Evolutionary conservation across 2,113 vertebrate genomes (phyloP).

Genomic region (Phaethornis superciliosus): DNA sequence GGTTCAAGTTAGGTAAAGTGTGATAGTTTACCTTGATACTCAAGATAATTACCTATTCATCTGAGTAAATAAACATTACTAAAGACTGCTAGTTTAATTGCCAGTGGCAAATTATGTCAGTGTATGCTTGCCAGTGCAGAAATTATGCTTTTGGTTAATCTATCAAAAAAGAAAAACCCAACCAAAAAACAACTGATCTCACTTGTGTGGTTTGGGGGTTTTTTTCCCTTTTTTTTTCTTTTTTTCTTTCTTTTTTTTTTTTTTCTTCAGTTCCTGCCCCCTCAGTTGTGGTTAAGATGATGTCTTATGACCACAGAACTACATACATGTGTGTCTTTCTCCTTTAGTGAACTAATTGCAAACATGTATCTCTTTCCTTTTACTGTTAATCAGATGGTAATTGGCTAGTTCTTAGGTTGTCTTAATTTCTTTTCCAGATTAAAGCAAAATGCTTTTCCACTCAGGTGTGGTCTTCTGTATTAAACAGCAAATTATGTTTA

Average conservation of each 20-base stretch:
- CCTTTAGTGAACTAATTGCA: background rate
- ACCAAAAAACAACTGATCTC: too few relatives aligned
- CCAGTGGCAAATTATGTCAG: background rate
- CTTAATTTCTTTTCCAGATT: background rate
- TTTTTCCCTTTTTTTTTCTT: background rate
- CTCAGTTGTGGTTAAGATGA: background rate
- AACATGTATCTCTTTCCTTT: background rate
- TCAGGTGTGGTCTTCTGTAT: background rate
- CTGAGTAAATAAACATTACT: background rate
- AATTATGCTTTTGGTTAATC: background rate
- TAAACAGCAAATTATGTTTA: background rate
- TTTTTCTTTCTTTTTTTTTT: background rate
- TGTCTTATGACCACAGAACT: background rate
- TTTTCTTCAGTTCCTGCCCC: background rate
- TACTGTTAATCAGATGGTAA: background rate
- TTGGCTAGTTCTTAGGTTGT: background rate
- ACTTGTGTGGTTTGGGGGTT: background rate
- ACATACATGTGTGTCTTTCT: background rate
- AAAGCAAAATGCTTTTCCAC: background rate
- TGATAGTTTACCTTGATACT: background rate
- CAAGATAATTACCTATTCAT: background rate
- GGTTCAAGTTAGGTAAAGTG: conserved; percentile 20
- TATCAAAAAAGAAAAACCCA: too few relatives aligned
- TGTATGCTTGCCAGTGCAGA: background rate
- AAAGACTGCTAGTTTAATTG: background rate